Percentiles rank a stretch among this genome's conserved stretches.
phyloP scores from a whole-genome alignment of 1,140 invertebrate genomes.

The Pogonus chalceus region DNA sequence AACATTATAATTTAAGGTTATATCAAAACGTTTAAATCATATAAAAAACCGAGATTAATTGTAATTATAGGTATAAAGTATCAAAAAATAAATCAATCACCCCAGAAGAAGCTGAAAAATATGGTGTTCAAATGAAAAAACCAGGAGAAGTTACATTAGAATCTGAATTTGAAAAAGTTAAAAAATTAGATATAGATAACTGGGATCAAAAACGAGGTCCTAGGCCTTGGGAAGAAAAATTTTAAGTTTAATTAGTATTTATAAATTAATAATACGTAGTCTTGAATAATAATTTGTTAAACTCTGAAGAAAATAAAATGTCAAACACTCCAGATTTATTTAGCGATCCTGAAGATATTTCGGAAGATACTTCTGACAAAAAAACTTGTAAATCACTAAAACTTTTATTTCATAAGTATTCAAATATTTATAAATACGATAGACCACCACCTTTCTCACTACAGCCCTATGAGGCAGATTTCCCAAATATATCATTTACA shows the following conservation, averaged over 20 bases:
- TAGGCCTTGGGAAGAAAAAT: slow-evolving; percentile 65
- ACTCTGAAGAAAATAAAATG: too few relatives aligned
- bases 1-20: slow-evolving; percentile 9
- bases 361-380: too few relatives aligned
- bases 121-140: slow-evolving; percentile 55
- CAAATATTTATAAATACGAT: too few relatives aligned
- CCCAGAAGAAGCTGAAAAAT: slow-evolving; percentile 50
- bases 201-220: slow-evolving; percentile 73
- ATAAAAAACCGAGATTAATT: slow-evolving; percentile 11
- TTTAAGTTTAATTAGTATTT: not conserved
- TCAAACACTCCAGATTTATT: too few relatives aligned
- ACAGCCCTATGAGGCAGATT: too few relatives aligned
- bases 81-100: slow-evolving; percentile 45
- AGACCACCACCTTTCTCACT: too few relatives aligned
- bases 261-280: too few relatives aligned
- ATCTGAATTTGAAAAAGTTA: slow-evolving; percentile 58
- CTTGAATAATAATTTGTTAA: too few relatives aligned
- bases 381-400: too few relatives aligned
- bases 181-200: slow-evolving; percentile 60
- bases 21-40: slow-evolving; percentile 1
- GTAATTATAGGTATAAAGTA: slow-evolving; percentile 52
- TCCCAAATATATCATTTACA: too few relatives aligned
- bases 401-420: too few relatives aligned
- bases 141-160: slow-evolving; percentile 57
- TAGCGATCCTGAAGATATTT: too few relatives aligned